These are phyloP conservation scores for Autographa pulchrina DNA, from an alignment of 2,888 invertebrate genomes.

Conservation along the genomic window DNA sequence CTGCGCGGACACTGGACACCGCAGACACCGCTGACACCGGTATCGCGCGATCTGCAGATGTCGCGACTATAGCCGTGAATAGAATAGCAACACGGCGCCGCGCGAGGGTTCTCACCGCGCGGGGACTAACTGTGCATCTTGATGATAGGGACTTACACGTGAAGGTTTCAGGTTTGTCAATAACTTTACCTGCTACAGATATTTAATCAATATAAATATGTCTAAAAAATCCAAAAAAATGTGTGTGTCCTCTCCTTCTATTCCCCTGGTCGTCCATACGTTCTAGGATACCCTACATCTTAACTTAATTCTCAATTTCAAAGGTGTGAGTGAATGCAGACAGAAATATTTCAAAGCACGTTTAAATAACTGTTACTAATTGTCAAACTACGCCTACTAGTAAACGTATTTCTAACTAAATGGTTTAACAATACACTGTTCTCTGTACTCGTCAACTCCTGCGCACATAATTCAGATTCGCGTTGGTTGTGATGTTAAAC, in stretches of 20 bases:
- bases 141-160: neutral
- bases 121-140: neutral
- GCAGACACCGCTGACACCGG: conserved; percentile 14
- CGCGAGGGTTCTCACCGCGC: neutral
- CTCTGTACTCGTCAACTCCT: neutral
- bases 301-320: no score
- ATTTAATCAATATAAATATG: no score
- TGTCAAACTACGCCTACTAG: no score
- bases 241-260: no score
- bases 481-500: conserved; percentile 14
- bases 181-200: no score
- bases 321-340: neutral
- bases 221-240: no score
- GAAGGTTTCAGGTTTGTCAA: neutral
- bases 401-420: neutral
- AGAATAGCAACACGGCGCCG: conserved; percentile 27
- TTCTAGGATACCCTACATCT: no score
- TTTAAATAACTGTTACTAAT: neutral
- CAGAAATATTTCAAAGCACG: neutral
- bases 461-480: conserved; percentile 23
- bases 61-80: conserved; percentile 18
- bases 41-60: conserved; percentile 34
- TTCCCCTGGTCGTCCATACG: no score
- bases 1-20: conserved; percentile 13
- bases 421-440: neutral